Evolutionary conservation across 1,140 invertebrate genomes (phyloP).

Genomic region (Caerostris extrusa): DNA sequence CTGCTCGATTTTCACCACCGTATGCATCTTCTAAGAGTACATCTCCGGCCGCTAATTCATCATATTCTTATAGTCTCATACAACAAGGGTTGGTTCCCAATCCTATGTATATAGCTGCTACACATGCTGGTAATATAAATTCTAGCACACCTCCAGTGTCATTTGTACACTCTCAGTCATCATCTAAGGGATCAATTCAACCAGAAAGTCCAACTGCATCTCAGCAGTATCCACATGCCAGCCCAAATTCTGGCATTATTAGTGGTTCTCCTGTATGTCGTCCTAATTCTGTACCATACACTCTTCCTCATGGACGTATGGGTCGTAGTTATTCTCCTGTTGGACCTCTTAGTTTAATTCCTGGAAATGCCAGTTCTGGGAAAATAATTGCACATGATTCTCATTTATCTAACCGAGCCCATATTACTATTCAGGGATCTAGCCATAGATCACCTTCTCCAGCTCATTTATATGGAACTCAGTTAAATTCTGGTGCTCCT

Average conservation of each 20-base stretch:
- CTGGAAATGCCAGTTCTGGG: constrained; percentile 49
- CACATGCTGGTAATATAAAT: constrained; percentile 69
- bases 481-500: constrained; percentile 60
- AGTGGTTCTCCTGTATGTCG: constrained; percentile 85
- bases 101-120: constrained; percentile 80
- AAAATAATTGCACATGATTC: constrained; percentile 53
- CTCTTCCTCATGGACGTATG: constrained; percentile 52
- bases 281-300: constrained; percentile 69
- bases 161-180: constrained; percentile 54
- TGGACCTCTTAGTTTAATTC: constrained; percentile 21
- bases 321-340: constrained; percentile 73
- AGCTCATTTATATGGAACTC: constrained; percentile 67
- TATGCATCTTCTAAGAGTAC: constrained; percentile 65
- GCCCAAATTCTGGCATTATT: constrained; percentile 81
- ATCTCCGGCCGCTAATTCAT: constrained; percentile 67
- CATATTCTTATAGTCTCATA: constrained; percentile 80
- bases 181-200: constrained; percentile 33
- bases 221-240: constrained; percentile 88
- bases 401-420: constrained; percentile 59
- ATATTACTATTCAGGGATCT: constrained; percentile 41
- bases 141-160: constrained; percentile 60
- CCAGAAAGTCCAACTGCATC: constrained; percentile 90
- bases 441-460: constrained; percentile 76
- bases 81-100: constrained; percentile 83
- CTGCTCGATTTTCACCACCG: constrained; percentile 54